Evolutionary conservation across 2,113 vertebrate genomes (phyloP).

Genomic region (Microcebus tavaratra): DNA sequence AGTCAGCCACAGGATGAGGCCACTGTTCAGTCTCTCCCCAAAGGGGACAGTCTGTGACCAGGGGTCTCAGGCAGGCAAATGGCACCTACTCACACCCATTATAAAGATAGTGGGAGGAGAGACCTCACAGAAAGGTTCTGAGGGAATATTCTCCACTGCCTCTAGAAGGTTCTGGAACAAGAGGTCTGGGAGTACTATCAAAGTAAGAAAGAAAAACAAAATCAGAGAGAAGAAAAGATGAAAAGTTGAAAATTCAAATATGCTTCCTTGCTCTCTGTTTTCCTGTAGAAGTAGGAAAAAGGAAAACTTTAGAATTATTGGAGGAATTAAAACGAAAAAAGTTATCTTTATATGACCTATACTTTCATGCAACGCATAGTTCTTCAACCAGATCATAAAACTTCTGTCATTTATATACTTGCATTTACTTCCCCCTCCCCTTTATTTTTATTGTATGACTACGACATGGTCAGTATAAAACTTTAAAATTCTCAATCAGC

Average conservation of each 20-base stretch:
- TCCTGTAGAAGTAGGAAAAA: background rate
- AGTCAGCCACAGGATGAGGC: background rate
- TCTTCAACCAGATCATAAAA: slow-evolving; percentile 23
- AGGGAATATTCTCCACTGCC: background rate
- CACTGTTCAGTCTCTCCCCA: background rate
- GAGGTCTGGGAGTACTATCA: background rate
- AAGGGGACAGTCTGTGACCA: background rate
- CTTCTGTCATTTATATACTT: background rate
- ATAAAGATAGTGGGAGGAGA: background rate
- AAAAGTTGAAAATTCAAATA: background rate
- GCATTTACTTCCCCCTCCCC: background rate
- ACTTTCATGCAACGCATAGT: background rate
- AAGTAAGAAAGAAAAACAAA: background rate
- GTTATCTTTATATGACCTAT: background rate
- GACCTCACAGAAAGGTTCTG: background rate
- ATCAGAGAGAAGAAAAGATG: background rate
- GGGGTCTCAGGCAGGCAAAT: background rate
- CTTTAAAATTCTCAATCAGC: background rate
- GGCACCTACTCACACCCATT: background rate
- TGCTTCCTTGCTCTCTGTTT: background rate
- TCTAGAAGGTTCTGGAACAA: background rate
- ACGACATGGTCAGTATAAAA: background rate
- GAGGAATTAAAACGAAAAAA: background rate
- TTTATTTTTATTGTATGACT: background rate
- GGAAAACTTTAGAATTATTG: background rate